Percentiles rank a stretch among this genome's conserved stretches.
Conservation (phyloP, 2,113 vertebrate species). For the Rousettus leschenaultii region DNA sequence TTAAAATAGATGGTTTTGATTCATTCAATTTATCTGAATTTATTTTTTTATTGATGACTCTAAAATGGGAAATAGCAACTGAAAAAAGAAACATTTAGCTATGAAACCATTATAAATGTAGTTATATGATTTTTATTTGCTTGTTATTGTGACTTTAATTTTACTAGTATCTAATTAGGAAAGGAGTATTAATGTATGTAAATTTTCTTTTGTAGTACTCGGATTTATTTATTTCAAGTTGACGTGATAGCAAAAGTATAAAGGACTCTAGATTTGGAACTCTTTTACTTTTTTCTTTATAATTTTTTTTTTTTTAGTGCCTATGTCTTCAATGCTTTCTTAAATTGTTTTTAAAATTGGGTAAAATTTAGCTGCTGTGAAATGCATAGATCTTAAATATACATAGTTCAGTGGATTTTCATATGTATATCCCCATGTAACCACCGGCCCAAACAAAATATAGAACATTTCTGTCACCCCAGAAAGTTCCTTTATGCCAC, state of each 20-base stretch:
- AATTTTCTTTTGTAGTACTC: neutral
- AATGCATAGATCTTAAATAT: neutral
- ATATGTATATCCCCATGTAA: neutral
- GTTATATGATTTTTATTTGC: neutral
- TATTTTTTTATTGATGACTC: constrained; percentile 8
- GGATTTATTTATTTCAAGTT: neutral
- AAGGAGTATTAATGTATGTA: neutral
- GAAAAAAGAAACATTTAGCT: neutral
- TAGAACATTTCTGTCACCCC: neutral
- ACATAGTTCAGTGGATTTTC: neutral
- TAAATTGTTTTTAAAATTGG: neutral
- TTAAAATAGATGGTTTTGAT: neutral
- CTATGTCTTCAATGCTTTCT: neutral
- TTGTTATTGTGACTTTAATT: neutral
- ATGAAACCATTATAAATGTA: neutral
- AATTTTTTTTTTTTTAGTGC: neutral
- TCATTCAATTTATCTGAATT: neutral
- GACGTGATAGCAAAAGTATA: neutral
- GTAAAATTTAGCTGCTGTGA: neutral
- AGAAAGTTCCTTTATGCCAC: neutral
- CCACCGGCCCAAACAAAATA: neutral
- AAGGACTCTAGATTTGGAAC: neutral
- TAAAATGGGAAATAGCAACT: neutral
- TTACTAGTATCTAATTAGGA: neutral
- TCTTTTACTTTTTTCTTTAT: neutral